Base-by-base conservation (phyloP, 2,797 vertebrate species). In the Microctenopoma steveboyesi region DNA sequence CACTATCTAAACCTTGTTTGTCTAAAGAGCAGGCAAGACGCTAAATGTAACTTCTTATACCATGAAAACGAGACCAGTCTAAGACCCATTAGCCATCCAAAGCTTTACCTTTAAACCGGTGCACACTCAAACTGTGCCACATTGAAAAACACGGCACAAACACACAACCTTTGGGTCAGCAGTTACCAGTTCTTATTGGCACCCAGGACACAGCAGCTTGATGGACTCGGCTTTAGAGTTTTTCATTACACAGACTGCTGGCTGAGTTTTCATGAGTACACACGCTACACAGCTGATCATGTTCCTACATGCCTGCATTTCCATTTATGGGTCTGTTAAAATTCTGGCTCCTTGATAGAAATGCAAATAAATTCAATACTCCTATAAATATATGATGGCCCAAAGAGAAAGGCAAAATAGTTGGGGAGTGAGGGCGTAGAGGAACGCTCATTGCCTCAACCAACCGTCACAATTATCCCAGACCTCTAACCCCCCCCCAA, bases 281-380 rank as follows among this genome's bases (percentile, higher is more conserved):
- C 76, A 72, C 66, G 5, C 50, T 61, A 73, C 74, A 67, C 61
- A 35, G 56, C 10, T 67, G 73, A 67, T 80, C 73, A 58, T 74
- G 74, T 74, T 64, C 63, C 63, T 39, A 71, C 76, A 70, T 73
- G 76, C 63, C 75, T 69, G 11, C 58, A 79, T 78, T 77, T 76
- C 77, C 84, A 78, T 91, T 90, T 78, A 86, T 60, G 59, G 62
- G 45, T 61, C 81, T 84, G 66, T 88, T 88, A 81, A 90, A 90
- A 83, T 80, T 67, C 74, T 70, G 52, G 13, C 56, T 74, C 71
- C 54, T 47, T 9, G 72, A 70, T 62, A 49, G 64, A 65, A 83
- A 86, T 12, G 57, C 85, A 89, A 88, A 90, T 90, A 89, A 85
- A 88, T 85, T 77, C 83, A 85, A 83, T 87, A 83, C 81, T 79